Evolutionary conservation across 2,888 invertebrate genomes (phyloP).

Genomic region (Venusia cambrica): DNA sequence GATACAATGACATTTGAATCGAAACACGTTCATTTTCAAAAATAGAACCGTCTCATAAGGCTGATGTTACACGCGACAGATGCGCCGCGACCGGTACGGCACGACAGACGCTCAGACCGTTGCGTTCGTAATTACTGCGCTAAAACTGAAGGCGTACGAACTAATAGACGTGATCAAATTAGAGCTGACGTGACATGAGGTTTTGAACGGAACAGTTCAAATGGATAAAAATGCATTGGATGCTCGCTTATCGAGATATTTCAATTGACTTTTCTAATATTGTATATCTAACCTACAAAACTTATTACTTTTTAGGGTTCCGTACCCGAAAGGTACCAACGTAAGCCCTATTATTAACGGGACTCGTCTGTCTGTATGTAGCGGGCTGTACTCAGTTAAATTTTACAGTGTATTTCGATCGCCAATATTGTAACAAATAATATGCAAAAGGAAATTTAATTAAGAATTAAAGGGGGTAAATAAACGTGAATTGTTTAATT

Average conservation of each 20-base stretch:
- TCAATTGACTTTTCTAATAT: constrained; percentile 1
- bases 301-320: no score
- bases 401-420: no score
- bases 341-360: no score
- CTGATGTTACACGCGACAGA: constrained; percentile 51
- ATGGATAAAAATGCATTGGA: constrained; percentile 6
- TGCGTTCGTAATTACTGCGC: constrained; percentile 54
- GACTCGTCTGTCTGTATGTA: no score
- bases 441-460: no score
- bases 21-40: constrained; percentile 15
- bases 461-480: no score
- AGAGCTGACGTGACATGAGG: constrained; percentile 21
- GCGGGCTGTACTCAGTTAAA: no score
- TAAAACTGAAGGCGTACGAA: constrained; percentile 52
- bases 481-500: no score
- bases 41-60: constrained; percentile 37
- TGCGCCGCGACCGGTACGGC: constrained; percentile 61
- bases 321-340: no score
- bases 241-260: constrained; percentile 8
- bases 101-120: constrained; percentile 70
- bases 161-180: constrained; percentile 26
- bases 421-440: no score
- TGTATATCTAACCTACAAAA: no score
- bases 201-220: constrained; percentile 5
- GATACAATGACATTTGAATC: neutral